Evolutionary conservation across 2,797 vertebrate species (phyloP), one percentile per base, ranked within the genome.

Genomic region (Hybognathus amarus): DNA sequence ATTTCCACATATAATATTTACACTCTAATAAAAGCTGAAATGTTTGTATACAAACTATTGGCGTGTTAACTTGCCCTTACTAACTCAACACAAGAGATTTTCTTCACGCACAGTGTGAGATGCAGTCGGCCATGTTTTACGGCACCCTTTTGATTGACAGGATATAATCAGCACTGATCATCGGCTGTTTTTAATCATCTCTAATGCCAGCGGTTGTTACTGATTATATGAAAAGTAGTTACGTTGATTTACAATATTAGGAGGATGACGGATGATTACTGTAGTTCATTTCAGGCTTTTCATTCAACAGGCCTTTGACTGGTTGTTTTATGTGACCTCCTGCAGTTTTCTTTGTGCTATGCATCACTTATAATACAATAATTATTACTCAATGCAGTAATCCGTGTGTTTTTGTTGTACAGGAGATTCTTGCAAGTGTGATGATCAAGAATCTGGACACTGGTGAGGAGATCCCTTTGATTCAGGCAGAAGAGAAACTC

Each of bases 371-470:
- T 13, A 15, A 4, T 36, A 5, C 40, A 79, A 38, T n/a, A 22
- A 27, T 79, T 52, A 69, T 50, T 18, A 64, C 61, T 36, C 7
- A 68, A 68, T n/a, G 22, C 13, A 8, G 45, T 68, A 42, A 38
- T 79, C 22, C 0, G 0, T 38, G 30, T 79, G 30, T 79, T 22
- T 52, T 68, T 79, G 81, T 47, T 75, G 68, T 83, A 82, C 79
- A 99, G 98, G 98, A 99, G 95, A 99, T 99, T 90, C 93, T 99
- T 89, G 98, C 98, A 36, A 99, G 97, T 88, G 98, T 99, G 86
- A 99, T 99, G 98, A 99, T 99, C 90, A 99, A 99, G 93, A 99
- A 99, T 93, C 93, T 99, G 59, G 98, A 99, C 93, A 99, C 98
- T 1, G 98, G 98, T 82, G 98, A 99, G 93, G 98, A 99, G 94